phyloP scores from a whole-genome alignment of 2,113 vertebrate species.

The Scalopus aquaticus region DNA sequence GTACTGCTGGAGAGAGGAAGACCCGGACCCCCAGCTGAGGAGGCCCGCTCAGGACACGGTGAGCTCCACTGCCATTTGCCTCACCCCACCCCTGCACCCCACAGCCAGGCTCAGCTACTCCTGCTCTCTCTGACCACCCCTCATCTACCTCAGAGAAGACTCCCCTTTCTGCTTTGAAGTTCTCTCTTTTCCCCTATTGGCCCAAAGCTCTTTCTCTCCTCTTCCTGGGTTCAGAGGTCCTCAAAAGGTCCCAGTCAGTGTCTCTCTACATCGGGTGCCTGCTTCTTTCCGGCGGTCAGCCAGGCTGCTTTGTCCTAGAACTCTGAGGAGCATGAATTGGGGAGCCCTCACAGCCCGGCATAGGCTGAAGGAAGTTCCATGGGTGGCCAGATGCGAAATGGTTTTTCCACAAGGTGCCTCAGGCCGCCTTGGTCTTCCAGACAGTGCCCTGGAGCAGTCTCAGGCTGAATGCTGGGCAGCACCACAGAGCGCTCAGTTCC shows the following conservation, averaged over 20 bases:
- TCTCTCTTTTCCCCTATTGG: not conserved
- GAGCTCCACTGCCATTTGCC: slow-evolving; percentile 57
- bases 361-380: not conserved
- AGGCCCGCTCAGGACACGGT: slow-evolving; percentile 69
- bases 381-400: slow-evolving; percentile 73
- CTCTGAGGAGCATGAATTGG: not conserved
- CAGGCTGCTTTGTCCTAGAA: not conserved
- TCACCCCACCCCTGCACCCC: not conserved
- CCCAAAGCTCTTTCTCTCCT: not conserved
- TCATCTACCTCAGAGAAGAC: not conserved
- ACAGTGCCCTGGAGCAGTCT: not conserved
- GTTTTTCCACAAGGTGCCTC: slow-evolving; percentile 71
- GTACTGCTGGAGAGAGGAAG: slow-evolving; percentile 50
- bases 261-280: not conserved
- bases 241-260: too few relatives aligned
- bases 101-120: not conserved
- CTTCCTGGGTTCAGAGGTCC: not conserved
- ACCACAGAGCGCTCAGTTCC: not conserved
- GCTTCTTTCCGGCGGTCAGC: not conserved
- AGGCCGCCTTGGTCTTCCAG: slow-evolving; percentile 17
- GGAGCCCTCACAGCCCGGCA: not conserved
- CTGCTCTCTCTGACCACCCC: not conserved
- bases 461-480: not conserved
- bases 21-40: slow-evolving; percentile 59
- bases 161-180: not conserved